phyloP scores from a whole-genome alignment of 1,140 invertebrate genomes.

The Drosophila saltans region DNA sequence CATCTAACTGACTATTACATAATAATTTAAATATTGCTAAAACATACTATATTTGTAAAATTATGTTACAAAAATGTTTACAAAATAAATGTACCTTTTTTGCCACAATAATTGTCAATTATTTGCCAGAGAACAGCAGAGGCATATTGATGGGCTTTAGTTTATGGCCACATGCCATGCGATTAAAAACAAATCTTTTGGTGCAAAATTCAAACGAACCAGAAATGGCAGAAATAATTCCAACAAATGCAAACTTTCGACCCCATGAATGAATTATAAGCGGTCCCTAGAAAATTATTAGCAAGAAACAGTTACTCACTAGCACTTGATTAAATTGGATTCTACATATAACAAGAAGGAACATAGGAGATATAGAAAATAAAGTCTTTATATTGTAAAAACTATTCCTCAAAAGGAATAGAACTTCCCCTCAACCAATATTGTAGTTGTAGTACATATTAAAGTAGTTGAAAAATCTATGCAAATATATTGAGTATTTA shows the following conservation, averaged over 20 bases:
- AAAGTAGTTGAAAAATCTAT: background rate
- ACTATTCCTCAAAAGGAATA: no score
- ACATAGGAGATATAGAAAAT: no score
- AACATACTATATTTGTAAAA: no score
- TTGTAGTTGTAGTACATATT: background rate
- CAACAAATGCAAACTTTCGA: background rate
- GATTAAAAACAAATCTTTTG: slow-evolving; percentile 73
- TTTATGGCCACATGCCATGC: slow-evolving; percentile 60
- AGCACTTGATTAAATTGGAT: no score
- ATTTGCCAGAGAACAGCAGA: slow-evolving; percentile 39
- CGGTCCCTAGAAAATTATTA: background rate
- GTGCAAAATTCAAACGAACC: slow-evolving; percentile 15
- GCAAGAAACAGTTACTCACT: background rate
- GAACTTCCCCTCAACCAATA: no score
- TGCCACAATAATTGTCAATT: slow-evolving; percentile 66
- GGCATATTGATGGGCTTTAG: slow-evolving; percentile 25
- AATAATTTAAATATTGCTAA: no score
- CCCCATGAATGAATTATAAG: background rate
- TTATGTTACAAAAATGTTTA: background rate
- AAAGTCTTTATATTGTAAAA: no score
- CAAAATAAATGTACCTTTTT: background rate
- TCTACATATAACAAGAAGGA: no score
- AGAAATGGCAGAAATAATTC: slow-evolving; percentile 4
- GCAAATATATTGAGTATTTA: no score
- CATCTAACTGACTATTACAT: no score